These are phyloP conservation scores for Laterallus jamaicensis DNA, from an alignment of 2,113 vertebrate genomes.

Conservation along the genomic window DNA sequence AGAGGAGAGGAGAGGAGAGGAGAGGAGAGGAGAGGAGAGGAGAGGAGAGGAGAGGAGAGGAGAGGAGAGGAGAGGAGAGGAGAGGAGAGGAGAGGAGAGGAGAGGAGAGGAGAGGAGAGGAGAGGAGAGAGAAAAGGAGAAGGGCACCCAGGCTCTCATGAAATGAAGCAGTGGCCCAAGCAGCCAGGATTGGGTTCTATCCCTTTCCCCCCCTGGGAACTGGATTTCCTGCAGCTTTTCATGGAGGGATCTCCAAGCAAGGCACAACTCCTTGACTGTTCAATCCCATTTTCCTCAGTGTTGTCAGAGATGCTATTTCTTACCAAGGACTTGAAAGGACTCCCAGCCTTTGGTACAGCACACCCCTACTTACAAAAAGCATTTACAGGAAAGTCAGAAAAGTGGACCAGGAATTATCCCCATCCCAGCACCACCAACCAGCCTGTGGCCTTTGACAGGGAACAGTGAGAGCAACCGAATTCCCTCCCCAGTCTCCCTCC, in stretches of 20 bases:
- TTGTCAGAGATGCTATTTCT: background rate
- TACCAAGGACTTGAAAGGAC: background rate
- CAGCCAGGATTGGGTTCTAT: background rate
- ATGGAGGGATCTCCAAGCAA: slow-evolving; percentile 27
- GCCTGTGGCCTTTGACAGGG: background rate
- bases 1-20: background rate
- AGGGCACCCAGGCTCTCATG: background rate
- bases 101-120: background rate
- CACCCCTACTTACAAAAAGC: slow-evolving; percentile 38
- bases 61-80: too few relatives aligned
- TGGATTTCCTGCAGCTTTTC: background rate
- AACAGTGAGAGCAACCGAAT: background rate
- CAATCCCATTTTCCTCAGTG: slow-evolving; percentile 9
- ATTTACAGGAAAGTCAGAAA: slow-evolving; percentile 21
- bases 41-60: too few relatives aligned
- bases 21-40: background rate
- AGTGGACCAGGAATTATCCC: background rate
- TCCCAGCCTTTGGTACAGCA: slow-evolving; percentile 67
- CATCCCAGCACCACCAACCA: background rate
- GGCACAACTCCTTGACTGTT: slow-evolving; percentile 68
- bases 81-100: background rate
- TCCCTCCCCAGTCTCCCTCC: background rate
- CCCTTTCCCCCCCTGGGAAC: background rate
- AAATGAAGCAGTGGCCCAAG: background rate
- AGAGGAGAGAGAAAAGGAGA: background rate